phyloP scores from a whole-genome alignment of 37 sponge, comb jelly and placozoan genomes.

The Ianthella basta region DNA sequence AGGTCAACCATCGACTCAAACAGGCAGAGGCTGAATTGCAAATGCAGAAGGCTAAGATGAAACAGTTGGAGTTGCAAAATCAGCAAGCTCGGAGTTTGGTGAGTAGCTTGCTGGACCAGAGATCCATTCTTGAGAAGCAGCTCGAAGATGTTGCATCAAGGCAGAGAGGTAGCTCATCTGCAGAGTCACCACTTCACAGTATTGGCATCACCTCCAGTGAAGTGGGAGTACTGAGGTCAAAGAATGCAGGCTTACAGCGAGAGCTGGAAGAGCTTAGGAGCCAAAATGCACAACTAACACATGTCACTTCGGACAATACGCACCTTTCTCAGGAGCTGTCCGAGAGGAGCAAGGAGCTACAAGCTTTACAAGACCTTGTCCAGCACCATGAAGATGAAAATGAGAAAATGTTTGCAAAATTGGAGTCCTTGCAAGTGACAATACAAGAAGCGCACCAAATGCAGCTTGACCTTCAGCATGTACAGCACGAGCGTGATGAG shows the following conservation, averaged over 20 bases:
- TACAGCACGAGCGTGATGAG: constrained; percentile 30
- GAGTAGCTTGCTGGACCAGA: constrained; percentile 44
- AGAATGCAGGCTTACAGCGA: constrained; percentile 7
- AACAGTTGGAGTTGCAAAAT: constrained; percentile 59
- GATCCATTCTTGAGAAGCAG: constrained; percentile 44
- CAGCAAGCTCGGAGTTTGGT: constrained; percentile 44
- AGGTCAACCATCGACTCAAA: neutral
- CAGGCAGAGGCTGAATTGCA: constrained; percentile 40
- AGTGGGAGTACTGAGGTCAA: constrained; percentile 15
- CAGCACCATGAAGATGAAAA: constrained; percentile 3
- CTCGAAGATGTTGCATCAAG: constrained; percentile 6
- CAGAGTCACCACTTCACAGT: neutral
- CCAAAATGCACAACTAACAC: neutral
- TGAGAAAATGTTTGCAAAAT: neutral
- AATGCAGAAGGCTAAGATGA: constrained; percentile 50
- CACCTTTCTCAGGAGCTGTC: neutral
- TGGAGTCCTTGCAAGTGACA: neutral
- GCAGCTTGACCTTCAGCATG: constrained; percentile 5
- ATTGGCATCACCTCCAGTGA: constrained; percentile 31
- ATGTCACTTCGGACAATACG: neutral
- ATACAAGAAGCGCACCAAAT: neutral
- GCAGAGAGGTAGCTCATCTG: neutral
- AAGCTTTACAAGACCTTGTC: constrained; percentile 4
- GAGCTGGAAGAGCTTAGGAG: neutral
- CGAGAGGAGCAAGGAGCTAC: constrained; percentile 1